Percentiles rank a stretch among this genome's conserved stretches.
Conservation (phyloP, 2,888 invertebrate species). For the Xestia xanthographa region DNA sequence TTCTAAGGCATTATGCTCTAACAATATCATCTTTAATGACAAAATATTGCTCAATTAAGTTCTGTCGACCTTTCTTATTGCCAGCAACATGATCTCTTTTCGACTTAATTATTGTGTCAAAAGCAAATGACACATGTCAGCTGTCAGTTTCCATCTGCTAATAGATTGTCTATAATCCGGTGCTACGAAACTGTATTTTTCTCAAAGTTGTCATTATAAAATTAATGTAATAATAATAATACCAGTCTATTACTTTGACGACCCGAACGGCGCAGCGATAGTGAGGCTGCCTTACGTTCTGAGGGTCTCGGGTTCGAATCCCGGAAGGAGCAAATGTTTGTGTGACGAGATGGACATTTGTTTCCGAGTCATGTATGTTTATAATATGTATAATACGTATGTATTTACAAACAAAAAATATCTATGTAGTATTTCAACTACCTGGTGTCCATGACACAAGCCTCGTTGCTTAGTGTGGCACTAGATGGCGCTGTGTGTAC, state of each 20-base stretch:
- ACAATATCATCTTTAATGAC: neutral
- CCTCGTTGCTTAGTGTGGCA: too few species aligned
- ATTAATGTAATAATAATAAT: neutral
- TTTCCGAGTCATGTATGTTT: too few species aligned
- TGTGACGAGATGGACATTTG: too few species aligned
- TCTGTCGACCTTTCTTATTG: neutral
- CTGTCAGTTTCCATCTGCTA: neutral
- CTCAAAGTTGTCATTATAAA: neutral
- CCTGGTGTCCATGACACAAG: too few species aligned
- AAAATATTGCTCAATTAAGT: neutral
- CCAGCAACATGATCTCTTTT: slow-evolving; percentile 3
- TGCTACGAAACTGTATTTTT: neutral
- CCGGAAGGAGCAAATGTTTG: too few species aligned
- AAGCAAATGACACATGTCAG: slow-evolving; percentile 11
- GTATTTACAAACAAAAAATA: too few species aligned
- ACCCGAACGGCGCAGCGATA: too few species aligned
- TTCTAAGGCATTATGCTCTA: neutral
- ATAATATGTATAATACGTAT: too few species aligned
- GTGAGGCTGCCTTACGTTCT: too few species aligned
- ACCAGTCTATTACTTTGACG: neutral
- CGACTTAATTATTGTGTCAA: slow-evolving; percentile 23
- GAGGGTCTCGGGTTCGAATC: too few species aligned
- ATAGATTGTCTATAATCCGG: neutral
- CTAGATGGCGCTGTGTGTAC: too few species aligned
- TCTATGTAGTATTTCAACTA: too few species aligned